Conservation (phyloP, 1,140 invertebrate genomes). For the Caenorhabditis brenneri region DNA sequence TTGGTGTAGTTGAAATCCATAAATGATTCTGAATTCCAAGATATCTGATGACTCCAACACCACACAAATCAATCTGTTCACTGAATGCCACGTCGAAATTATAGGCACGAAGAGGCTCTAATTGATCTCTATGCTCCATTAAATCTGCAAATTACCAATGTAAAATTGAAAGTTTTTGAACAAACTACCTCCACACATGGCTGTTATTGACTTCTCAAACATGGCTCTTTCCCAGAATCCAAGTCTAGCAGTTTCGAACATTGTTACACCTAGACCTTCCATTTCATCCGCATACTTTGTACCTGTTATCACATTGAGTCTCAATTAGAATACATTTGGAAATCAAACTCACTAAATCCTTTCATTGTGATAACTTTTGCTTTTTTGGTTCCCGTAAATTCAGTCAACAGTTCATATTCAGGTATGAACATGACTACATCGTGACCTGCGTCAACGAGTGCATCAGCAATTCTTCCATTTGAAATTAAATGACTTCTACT, state of each 20-base stretch:
- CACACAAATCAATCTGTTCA: constrained; percentile 58
- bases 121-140: not conserved
- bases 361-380: constrained; percentile 50
- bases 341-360: constrained; percentile 30
- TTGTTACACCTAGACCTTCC: constrained; percentile 1
- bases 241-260: constrained; percentile 8
- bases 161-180: not conserved
- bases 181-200: constrained; percentile 43
- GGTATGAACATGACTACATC: constrained; percentile 56
- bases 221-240: constrained; percentile 42
- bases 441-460: constrained; percentile 52
- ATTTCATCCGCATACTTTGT: not conserved
- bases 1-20: constrained; percentile 57
- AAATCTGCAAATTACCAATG: not conserved
- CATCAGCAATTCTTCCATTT: constrained; percentile 56
- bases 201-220: constrained; percentile 45
- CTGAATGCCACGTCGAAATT: constrained; percentile 57
- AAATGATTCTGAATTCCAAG: constrained; percentile 56
- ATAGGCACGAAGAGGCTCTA: constrained; percentile 47
- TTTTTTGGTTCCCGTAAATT: constrained; percentile 47
- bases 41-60: constrained; percentile 52
- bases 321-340: too few relatives aligned
- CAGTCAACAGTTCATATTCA: constrained; percentile 44
- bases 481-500: constrained; percentile 54
- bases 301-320: not conserved